Evolutionary conservation across 1,140 invertebrate species (phyloP), one percentile per base, ranked within the genome.

Genomic region (Drosophila repletoides): DNA sequence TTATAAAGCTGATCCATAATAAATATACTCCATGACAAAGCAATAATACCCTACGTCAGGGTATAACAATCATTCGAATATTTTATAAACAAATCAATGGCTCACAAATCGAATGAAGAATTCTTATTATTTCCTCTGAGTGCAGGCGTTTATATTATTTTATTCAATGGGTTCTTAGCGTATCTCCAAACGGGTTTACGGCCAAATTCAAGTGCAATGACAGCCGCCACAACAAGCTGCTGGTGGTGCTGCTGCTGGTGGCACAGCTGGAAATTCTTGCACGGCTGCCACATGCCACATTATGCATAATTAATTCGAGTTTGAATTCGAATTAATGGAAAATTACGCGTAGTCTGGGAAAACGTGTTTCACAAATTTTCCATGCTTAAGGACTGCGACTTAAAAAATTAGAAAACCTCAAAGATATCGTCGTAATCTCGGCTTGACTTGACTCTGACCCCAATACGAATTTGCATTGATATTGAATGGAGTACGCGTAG

Each of bases 291-390:
- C 15, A 7, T 51, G 22, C 38, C 12, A 26, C 29, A 38, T 51
- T 65, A 43, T 65, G 43, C 29, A 38, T 58, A 36, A 63, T 68
- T 60, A 43, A 64, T 55, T 29, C 21, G 33, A 29, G 28, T 52
- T 29, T 33, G 56, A 19, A n/a, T n/a, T 38, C 7, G 10, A 5
- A 17, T 22, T 28, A 56, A 51, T 86, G 79, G 80, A 86, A 86
- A 84, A 75, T 56, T 84, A 48, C 70, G 53, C 45, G 28, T 12
- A 22, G 15, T 34, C 5, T 22, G 14, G 22, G 26, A 19, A 73
- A 77, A 83, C 73, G 34, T 63, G 73, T 84, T 83, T 77, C 28
- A 9, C 58, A 75, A 83, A 81, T 81, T 81, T 83, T 83, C 79
- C 79, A 83, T 52, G 58, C 56, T 12, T 45, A 58, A 76, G 75